These are phyloP conservation scores for Epistrophe eligans DNA, from an alignment of 2,888 invertebrate genomes.

Conservation along the genomic window DNA sequence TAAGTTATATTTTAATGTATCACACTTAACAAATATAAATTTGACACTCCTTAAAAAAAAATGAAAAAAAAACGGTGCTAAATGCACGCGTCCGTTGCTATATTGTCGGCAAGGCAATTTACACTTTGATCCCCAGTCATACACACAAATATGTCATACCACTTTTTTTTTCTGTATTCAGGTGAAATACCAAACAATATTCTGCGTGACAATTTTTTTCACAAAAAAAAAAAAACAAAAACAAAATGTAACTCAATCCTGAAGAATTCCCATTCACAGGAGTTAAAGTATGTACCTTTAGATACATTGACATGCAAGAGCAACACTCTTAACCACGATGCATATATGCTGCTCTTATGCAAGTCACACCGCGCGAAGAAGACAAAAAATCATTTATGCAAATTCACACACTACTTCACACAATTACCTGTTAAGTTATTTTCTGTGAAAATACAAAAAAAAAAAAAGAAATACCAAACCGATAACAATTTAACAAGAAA, in stretches of 20 bases:
- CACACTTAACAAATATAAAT: slow-evolving; percentile 41
- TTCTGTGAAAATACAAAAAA: neutral
- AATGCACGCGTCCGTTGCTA: slow-evolving; percentile 26
- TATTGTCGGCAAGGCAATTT: slow-evolving; percentile 54
- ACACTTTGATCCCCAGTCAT: slow-evolving; percentile 56
- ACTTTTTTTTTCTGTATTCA: slow-evolving; percentile 22
- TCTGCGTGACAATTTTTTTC: slow-evolving; percentile 53
- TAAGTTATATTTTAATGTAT: slow-evolving; percentile 38
- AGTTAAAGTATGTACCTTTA: neutral
- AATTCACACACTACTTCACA: slow-evolving; percentile 56
- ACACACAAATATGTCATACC: slow-evolving; percentile 49
- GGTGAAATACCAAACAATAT: slow-evolving; percentile 55
- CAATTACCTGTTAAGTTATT: slow-evolving; percentile 51
- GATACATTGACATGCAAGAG: slow-evolving; percentile 62
- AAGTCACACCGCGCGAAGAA: slow-evolving; percentile 33
- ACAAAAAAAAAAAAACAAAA: neutral
- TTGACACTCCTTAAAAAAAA: slow-evolving; percentile 53
- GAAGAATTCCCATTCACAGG: slow-evolving; percentile 19
- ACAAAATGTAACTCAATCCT: slow-evolving; percentile 17
- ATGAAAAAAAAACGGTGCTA: slow-evolving; percentile 20
- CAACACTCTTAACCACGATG: slow-evolving; percentile 47
- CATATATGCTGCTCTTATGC: slow-evolving; percentile 43
- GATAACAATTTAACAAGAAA: slow-evolving; percentile 35
- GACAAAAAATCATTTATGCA: slow-evolving; percentile 57
- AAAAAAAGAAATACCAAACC: neutral